A percentile compares a stretch with the other conserved stretches of the same genome.
These are phyloP conservation scores for Xiphophorus couchianus DNA, from an alignment of 2,113 vertebrate genomes.

Conservation along the genomic window DNA sequence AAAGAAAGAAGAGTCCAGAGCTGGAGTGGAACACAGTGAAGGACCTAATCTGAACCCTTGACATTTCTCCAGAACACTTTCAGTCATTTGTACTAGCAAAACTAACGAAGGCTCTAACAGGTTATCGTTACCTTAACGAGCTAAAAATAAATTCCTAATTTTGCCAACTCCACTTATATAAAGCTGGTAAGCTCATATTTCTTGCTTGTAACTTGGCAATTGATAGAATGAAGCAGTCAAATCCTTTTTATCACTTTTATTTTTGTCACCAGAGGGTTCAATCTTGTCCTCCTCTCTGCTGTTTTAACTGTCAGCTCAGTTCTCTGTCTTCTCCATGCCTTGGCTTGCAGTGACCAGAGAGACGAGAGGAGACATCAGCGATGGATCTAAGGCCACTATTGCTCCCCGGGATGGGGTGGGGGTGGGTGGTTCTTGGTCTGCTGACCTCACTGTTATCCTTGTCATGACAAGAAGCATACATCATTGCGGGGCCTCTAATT, in stretches of 20 bases:
- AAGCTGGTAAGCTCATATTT: too few species aligned
- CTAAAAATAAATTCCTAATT: too few species aligned
- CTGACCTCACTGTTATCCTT: slow-evolving; percentile 89
- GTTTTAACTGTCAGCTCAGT: neutral
- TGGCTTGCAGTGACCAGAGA: slow-evolving; percentile 28
- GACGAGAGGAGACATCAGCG: slow-evolving; percentile 56
- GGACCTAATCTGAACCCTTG: too few species aligned
- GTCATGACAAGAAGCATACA: slow-evolving; percentile 90
- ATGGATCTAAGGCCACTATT: slow-evolving; percentile 76
- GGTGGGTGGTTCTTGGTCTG: slow-evolving; percentile 79
- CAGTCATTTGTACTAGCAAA: too few species aligned
- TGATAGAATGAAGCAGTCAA: too few species aligned
- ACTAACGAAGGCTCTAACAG: too few species aligned
- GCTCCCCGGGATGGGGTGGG: slow-evolving; percentile 62
- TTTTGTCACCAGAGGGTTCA: neutral
- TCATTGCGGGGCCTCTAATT: slow-evolving; percentile 82
- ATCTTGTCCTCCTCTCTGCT: slow-evolving; percentile 9
- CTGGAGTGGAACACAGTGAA: too few species aligned
- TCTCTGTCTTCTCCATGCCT: neutral
- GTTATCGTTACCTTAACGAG: too few species aligned
- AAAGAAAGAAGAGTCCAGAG: too few species aligned
- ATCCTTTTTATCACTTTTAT: neutral
- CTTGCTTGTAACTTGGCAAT: too few species aligned
- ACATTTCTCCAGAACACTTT: too few species aligned
- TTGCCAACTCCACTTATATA: too few species aligned